Evolutionary conservation across 2,888 invertebrate species (phyloP).

Genomic region (Polyommatus icarus): DNA sequence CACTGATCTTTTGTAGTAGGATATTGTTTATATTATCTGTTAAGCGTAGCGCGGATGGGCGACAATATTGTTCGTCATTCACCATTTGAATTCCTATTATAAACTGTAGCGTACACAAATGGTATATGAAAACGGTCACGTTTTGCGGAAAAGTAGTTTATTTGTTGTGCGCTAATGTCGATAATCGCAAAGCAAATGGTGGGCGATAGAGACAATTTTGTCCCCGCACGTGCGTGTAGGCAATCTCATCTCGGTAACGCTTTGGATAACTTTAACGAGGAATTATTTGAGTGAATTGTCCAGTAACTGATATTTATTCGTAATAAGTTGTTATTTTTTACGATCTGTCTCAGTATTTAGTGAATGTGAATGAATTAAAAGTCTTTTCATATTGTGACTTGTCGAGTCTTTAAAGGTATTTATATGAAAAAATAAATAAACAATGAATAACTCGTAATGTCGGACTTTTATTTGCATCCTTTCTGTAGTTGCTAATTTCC

Average conservation of each 20-base stretch:
- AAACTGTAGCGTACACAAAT: too few relatives aligned
- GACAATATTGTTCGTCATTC: background rate
- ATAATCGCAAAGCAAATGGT: too few relatives aligned
- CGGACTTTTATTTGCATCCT: conserved; percentile 55
- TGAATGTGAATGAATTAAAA: conserved; percentile 67
- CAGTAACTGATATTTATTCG: conserved; percentile 73
- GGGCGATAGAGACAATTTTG: background rate
- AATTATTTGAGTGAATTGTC: conserved; percentile 74
- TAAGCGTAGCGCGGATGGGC: background rate
- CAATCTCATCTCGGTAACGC: conserved; percentile 42
- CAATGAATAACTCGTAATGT: conserved; percentile 69
- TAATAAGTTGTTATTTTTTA: conserved; percentile 76
- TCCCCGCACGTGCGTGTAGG: background rate
- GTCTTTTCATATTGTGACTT: conserved; percentile 77
- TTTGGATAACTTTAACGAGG: conserved; percentile 55
- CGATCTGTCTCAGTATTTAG: conserved; percentile 69
- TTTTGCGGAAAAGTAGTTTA: background rate
- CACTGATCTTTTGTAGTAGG: conserved; percentile 17
- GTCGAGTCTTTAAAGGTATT: conserved; percentile 78
- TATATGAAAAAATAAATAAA: conserved; percentile 73
- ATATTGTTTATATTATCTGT: conserved; percentile 30
- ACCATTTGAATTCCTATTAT: too few relatives aligned
- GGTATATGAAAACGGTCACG: background rate
- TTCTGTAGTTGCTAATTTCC: background rate
- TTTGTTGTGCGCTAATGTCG: background rate